Percentiles rank a stretch among this genome's conserved stretches.
These are phyloP conservation scores for Eristalinus aeneus DNA, from an alignment of 2,888 invertebrate genomes.

Conservation along the genomic window DNA sequence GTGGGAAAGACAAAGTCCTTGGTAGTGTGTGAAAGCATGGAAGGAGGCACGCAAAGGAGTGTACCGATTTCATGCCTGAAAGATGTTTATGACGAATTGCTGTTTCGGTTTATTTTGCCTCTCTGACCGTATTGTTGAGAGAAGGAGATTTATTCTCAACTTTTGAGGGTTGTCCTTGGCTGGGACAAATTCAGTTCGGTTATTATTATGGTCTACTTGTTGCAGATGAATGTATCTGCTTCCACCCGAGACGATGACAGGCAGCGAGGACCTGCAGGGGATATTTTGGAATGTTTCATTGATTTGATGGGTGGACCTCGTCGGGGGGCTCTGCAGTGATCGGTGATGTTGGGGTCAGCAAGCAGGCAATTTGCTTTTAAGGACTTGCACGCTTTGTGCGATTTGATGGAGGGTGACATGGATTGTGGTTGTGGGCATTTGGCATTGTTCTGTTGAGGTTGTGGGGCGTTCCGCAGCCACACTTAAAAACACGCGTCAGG, in stretches of 20 bases:
- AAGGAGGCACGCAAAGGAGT: conserved; percentile 19
- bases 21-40: not conserved
- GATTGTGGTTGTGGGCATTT: no score
- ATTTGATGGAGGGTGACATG: no score
- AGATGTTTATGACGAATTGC: conserved; percentile 64
- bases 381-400: not conserved
- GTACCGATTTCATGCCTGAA: conserved; percentile 62
- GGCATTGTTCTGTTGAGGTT: no score
- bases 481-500: no score
- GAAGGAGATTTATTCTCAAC: conserved; percentile 32
- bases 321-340: not conserved
- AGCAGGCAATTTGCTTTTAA: not conserved
- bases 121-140: conserved; percentile 8
- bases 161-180: not conserved
- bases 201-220: conserved; percentile 34
- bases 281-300: conserved; percentile 17
- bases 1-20: conserved; percentile 9
- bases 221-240: conserved; percentile 1
- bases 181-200: conserved; percentile 12
- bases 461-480: no score
- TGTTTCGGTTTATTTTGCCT: conserved; percentile 42
- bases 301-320: conserved; percentile 15
- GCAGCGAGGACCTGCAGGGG: not conserved
- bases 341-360: not conserved
- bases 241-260: not conserved